These are phyloP conservation scores for Esox lucius DNA, from an alignment of 2,797 vertebrate genomes.

Conservation along the genomic window DNA sequence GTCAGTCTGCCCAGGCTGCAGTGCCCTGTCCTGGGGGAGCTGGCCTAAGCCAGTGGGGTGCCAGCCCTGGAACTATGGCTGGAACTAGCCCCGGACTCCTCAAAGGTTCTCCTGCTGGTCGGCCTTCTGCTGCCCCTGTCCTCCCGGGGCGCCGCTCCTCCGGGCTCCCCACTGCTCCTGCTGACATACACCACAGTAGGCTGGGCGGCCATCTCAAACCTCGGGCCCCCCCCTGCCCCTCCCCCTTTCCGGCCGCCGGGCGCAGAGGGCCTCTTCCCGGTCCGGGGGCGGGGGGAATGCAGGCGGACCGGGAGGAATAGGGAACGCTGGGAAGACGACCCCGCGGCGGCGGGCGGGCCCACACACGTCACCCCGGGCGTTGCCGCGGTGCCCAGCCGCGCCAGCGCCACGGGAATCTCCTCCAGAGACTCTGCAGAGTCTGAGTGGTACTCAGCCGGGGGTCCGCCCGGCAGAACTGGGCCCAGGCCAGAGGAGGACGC, in stretches of 20 bases:
- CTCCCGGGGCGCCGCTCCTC: conserved; percentile 31
- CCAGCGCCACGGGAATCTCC: conserved; percentile 88
- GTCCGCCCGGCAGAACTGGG: conserved; percentile 70
- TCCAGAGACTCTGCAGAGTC: conserved; percentile 89
- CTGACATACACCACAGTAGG: conserved; percentile 80
- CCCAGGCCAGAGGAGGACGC: conserved; percentile 57
- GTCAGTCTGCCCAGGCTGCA: not conserved
- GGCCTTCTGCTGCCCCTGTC: conserved; percentile 58
- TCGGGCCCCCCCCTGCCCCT: conserved; percentile 32
- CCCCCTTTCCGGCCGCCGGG: conserved; percentile 20
- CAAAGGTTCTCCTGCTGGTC: conserved; percentile 54
- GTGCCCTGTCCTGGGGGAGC: not conserved
- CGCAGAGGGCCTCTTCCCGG: conserved; percentile 64
- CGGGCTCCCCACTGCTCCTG: conserved; percentile 74
- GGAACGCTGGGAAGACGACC: conserved; percentile 16
- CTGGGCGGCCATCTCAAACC: conserved; percentile 73
- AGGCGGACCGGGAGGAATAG: conserved; percentile 38
- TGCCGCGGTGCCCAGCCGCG: conserved; percentile 77
- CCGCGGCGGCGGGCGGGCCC: conserved; percentile 2
- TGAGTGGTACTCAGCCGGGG: conserved; percentile 83
- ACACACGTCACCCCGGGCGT: conserved; percentile 29
- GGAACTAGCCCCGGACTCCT: conserved; percentile 27
- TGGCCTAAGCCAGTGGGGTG: conserved; percentile 29
- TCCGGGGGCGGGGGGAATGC: conserved; percentile 61
- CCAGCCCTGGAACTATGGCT: conserved; percentile 33